phyloP scores from a whole-genome alignment of 2,113 vertebrate genomes.

The Montifringilla adamsi region DNA sequence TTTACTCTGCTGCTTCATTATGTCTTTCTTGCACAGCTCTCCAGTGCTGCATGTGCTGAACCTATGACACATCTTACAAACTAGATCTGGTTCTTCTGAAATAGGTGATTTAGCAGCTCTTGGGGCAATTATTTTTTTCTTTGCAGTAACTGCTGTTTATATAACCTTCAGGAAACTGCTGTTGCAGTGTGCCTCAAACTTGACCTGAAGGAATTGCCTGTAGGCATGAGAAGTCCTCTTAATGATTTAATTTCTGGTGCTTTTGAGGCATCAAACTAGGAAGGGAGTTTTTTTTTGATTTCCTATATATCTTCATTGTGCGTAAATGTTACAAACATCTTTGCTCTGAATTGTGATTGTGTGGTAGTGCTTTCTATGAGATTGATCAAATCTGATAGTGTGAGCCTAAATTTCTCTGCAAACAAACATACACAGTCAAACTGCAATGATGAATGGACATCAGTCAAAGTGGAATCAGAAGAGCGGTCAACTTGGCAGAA shows the following conservation, averaged over 20 bases:
- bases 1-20: background rate
- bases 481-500: background rate
- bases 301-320: background rate
- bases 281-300: background rate
- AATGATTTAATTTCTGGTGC: background rate
- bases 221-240: background rate
- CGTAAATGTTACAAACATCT: background rate
- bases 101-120: background rate
- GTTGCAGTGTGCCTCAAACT: background rate
- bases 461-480: background rate
- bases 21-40: background rate
- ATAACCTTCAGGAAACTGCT: background rate
- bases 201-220: background rate
- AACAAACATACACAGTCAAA: background rate
- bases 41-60: background rate
- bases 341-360: background rate
- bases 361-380: background rate
- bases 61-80: background rate
- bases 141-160: background rate
- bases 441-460: background rate
- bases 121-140: background rate
- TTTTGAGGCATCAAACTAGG: background rate
- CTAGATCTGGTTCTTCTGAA: background rate
- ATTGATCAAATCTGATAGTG: background rate
- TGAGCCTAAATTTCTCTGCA: background rate